Base-by-base conservation (phyloP, 2,888 invertebrate species). In the Catocala nupta region DNA sequence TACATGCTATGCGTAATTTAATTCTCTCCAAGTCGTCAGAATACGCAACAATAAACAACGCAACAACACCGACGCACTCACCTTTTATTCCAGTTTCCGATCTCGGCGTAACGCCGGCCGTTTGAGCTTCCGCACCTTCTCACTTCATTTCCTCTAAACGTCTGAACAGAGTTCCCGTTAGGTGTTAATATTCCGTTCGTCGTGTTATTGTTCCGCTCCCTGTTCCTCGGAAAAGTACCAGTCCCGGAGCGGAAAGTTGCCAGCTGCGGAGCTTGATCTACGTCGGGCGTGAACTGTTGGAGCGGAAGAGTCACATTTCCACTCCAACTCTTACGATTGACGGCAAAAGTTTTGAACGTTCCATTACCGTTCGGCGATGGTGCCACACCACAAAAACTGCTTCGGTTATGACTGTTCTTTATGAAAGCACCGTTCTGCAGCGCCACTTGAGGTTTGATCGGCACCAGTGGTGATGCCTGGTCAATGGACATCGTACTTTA, bases 71-170 rank as follows among this genome's bases (percentile, higher is more conserved):
- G 75, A 75, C 66, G 78, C 62, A 88, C 93, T 91, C 78, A 94
- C 94, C 94, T 94, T 89, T 94, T 94, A 86, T 89, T 94, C 95
- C 95, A 95, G 90, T 94, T 94, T 86, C 95, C 95, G 84, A 95
- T 95, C 88, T 95, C 95, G 56, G 95, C 95, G 87, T 95, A 95
- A 70, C 95, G 93, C 71, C 95, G 91, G 80, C 95, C 95, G 88
- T 93, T 93, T 70, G 90, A 83, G 80, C 91, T 91, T 88, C 92
- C 93, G 90, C 90, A 92, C 84, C 93, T 92, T 77, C 94, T 91
- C 85, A 92, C 88, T 89, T 94, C 94, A 92, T 93, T 94, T 92
- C 94, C 94, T 90, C 83, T 91, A 71, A 91, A 87, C 79, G 91
- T 90, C 83, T 91, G 90, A 77, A 91, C 90, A 49, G 90, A 85